Evolutionary conservation across 2,888 invertebrate species (phyloP), one percentile per base, ranked within the genome.

Genomic region (Octodonta nipae): DNA sequence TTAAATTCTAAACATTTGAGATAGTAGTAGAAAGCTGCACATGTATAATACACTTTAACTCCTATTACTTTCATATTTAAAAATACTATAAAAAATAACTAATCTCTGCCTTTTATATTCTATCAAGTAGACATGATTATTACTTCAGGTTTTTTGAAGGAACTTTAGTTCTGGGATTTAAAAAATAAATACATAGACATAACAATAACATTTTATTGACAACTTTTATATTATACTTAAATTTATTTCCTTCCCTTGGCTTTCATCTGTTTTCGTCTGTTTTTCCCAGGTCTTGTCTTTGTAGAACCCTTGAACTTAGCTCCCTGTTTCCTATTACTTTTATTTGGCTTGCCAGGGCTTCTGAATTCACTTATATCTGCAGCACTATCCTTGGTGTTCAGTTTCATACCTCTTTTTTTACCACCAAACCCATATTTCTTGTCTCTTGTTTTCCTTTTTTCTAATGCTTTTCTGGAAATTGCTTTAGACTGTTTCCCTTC

Each of bases 381-480:
- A 1, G 78, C 66, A 42, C 89, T 91, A 1, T 83, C 75, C 44
- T 75, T 78, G 0, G 87, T 88, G 54, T 96, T 96, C 27, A 72
- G 64, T 58, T 96, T 96, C 0, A 72, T 69, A 0, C 91, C 83
- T 52, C 82, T 81, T 65, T 96, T 96, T 57, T 88, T 89, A 1
- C 95, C 95, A 16, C 96, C 95, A 63, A 84, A 92, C 1, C 96
- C 95, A 63, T 81, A 96, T 58, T 85, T 91, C 35, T 78, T 70
- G 55, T 91, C 79, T 54, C 85, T 87, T 50, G 68, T 66, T 40
- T 75, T 70, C 41, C 80, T 66, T 56, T 70, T 76, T 5, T 65
- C 65, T 1, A 61, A 50, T 2, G 47, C 41, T 36, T 55, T 60
- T 33, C 49, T 52, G n/a, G 51, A 51, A 7, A 46, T 43, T 11